A percentile compares a stretch with the other conserved stretches of the same genome.
phyloP scores from a whole-genome alignment of 37 sponge, comb jelly and placozoan genomes.

The Halisarca cf. caerulea region DNA sequence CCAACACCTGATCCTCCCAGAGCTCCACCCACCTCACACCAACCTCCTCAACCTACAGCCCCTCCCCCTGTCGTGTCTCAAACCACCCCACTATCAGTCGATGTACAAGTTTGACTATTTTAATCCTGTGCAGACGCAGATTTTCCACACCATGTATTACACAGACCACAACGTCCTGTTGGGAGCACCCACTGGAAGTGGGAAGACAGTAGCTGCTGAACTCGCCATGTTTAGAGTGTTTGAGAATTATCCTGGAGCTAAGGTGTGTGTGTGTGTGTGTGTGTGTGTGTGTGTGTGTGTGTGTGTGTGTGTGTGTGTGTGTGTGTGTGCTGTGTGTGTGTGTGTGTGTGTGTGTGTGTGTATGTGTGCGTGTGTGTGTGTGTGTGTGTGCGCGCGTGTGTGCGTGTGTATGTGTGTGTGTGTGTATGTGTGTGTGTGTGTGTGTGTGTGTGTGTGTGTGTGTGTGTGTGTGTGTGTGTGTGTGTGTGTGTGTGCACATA shows the following conservation, averaged over 20 bases:
- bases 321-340: no score
- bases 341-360: no score
- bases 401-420: no score
- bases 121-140: conserved; percentile 97
- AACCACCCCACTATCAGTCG: conserved; percentile 61
- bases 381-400: no score
- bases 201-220: conserved; percentile 99
- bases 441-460: no score
- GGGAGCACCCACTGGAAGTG: conserved; percentile 98
- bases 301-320: no score
- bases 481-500: no score
- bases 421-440: no score
- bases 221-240: conserved; percentile 95
- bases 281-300: not conserved
- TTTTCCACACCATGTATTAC: conserved; percentile 97
- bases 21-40: conserved; percentile 95
- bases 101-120: conserved; percentile 86
- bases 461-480: no score
- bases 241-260: conserved; percentile 78
- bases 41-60: conserved; percentile 96
- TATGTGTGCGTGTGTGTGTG: no score
- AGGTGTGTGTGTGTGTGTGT: conserved; percentile 22
- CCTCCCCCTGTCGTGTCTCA: conserved; percentile 79
- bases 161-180: conserved; percentile 88
- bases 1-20: conserved; percentile 92